Percentiles rank a stretch among this genome's conserved stretches.
Evolutionary conservation across 2,113 vertebrate species (phyloP).

Genomic region (Oreochromis niloticus): DNA sequence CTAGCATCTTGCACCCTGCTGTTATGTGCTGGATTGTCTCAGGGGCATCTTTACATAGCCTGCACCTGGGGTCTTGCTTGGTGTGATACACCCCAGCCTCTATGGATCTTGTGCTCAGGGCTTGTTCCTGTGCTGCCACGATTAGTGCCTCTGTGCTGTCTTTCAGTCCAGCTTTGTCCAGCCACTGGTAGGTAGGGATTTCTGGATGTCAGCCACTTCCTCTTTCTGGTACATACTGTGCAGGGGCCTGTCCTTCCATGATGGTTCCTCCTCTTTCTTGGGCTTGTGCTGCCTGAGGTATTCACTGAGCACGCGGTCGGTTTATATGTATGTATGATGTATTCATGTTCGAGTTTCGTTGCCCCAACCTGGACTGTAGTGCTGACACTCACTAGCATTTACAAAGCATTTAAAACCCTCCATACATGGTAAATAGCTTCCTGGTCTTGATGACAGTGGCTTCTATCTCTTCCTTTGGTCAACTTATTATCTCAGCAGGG

Average conservation of each 20-base stretch:
- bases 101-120: too few relatives aligned
- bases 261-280: background rate
- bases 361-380: background rate
- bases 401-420: background rate
- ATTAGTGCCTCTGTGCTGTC: too few relatives aligned
- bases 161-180: too few relatives aligned
- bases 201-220: background rate
- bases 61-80: too few relatives aligned
- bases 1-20: too few relatives aligned
- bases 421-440: background rate
- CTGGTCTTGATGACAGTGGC: background rate
- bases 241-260: background rate
- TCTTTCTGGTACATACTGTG: background rate
- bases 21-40: too few relatives aligned
- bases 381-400: background rate
- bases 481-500: background rate
- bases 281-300: background rate
- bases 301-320: rapidly evolving
- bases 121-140: too few relatives aligned
- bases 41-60: too few relatives aligned
- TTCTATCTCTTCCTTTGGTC: background rate
- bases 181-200: too few relatives aligned
- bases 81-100: too few relatives aligned
- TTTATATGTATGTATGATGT: background rate
- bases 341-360: background rate